Evolutionary conservation across 2,797 vertebrate species (phyloP), one percentile per base, ranked within the genome.

Genomic region (Sternotherus odoratus): DNA sequence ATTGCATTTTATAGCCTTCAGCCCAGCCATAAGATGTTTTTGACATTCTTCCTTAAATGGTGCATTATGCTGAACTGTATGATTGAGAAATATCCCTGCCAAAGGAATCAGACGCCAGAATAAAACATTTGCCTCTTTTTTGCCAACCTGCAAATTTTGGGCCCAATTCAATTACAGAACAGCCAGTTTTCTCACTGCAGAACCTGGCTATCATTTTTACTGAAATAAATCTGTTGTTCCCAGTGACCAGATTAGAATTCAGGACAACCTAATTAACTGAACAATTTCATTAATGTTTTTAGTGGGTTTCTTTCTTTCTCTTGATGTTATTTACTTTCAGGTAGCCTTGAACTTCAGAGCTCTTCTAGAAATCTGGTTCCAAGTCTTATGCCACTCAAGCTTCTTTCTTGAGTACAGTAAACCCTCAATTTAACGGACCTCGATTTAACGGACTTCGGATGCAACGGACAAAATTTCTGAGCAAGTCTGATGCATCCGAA

Each of bases 111-210:
- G 89, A 79, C 89, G 94, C 50, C 72, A 94, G 89, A 95, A 92
- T 80, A 97, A 95, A 96, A 94, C 85, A 95, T 79, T 90, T 90
- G 82, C 81, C 5, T 88, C 49, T 79, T 53, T 92, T 91, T 84
- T 95, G 95, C 96, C 95, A 97, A 91, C 50, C 82, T 90, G 94
- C 89, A 95, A 94, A 96, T 97, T 94, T 91, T 91, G 57, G 93
- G 81, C 63, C 79, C 91, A 96, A 86, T 90, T 94, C 94, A 94
- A 84, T 75, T 50, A 57, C 81, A 97, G 92, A 66, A 91, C 95
- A 96, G 86, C 88, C 95, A 96, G 96, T 90, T 95, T 96, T 88
- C 89, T 91, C 94, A 82, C 81, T 94, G 72, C 79, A 92, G 91
- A 83, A 94, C 81, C 54, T 96, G 89, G 72, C 84, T 66, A 28